Percentiles rank a stretch among this genome's conserved stretches.
These are phyloP conservation scores for Thamnophis elegans DNA, from an alignment of 2,797 vertebrate species.

Conservation along the genomic window DNA sequence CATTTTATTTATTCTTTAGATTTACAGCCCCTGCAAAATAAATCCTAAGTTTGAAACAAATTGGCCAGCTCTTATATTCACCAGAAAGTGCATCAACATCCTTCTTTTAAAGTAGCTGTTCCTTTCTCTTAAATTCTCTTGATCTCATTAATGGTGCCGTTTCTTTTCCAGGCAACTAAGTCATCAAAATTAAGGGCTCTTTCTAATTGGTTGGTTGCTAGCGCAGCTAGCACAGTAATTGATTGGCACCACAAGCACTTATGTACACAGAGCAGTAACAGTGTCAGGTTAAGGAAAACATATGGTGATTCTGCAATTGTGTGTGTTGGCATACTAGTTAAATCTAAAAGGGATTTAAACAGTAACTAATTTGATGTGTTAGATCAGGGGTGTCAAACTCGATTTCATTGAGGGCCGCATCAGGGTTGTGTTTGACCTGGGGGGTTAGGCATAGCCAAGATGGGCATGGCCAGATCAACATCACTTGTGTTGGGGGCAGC, in stretches of 20 bases:
- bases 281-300: slow-evolving; percentile 75
- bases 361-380: slow-evolving; percentile 43
- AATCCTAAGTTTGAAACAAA: neutral
- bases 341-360: slow-evolving; percentile 69
- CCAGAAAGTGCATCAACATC: neutral
- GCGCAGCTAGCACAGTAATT: slow-evolving; percentile 68
- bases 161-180: slow-evolving; percentile 30
- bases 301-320: slow-evolving; percentile 73
- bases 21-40: neutral
- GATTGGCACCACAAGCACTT: slow-evolving; percentile 69
- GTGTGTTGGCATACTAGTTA: slow-evolving; percentile 62
- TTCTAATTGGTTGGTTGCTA: slow-evolving; percentile 68
- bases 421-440: too few relatives aligned
- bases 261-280: slow-evolving; percentile 68
- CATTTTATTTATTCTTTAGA: neutral
- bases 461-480: too few relatives aligned
- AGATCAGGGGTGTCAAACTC: neutral
- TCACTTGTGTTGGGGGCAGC: too few relatives aligned
- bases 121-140: neutral
- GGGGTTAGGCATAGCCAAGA: too few relatives aligned
- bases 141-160: slow-evolving; percentile 6
- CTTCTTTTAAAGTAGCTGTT: slow-evolving; percentile 17
- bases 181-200: slow-evolving; percentile 50
- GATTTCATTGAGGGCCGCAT: too few relatives aligned
- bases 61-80: neutral